Evolutionary conservation across 2,888 invertebrate genomes (phyloP), one percentile per base, ranked within the genome.

Genomic region (Tachina grossa): DNA sequence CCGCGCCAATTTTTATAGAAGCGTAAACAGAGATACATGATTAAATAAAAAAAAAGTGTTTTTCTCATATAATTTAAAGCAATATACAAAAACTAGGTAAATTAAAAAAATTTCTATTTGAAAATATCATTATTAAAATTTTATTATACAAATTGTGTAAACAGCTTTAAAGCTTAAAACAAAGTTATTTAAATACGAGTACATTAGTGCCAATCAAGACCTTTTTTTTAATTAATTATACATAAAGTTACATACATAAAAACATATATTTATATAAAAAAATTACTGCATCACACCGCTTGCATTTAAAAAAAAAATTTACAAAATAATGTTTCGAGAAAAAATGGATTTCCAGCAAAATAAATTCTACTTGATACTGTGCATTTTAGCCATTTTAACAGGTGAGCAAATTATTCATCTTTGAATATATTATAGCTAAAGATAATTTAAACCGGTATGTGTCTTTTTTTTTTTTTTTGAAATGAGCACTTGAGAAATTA

Each of bases 381-480:
- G 83, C 43, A 72, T 68, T 72, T 83, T 85, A 83, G 90, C 90
- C 89, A 91, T 91, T 84, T 91, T 91, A 90, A 88, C 91, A 91
- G 91, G 91, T 91, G 90, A 90, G 91, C 71, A 68, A 63, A 53
- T 53, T 45, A 10, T 49, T 49, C 68, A 41, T 43, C 9, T 53
- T 11, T 19, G 14, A 61, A 79, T 13, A 47, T 59, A 47, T 19
- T 61, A 72, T 59, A 61, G 16, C 16, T 53, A n/a, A 8, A n/a
- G 49, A 61, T 41, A 61, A 77, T 16, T 13, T n/a, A 19, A n/a
- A 75, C 79, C 74, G 66, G 79, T 61, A 11, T 61, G 16, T 13
- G 0, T 31, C 0, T 1, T 31, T 31, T 31, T 31, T 31, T 31
- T 31, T 31, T 31, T 78, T 45, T 61, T 78, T 47, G n/a, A 65